A percentile compares a stretch with the other conserved stretches of the same genome.
Evolutionary conservation across 2,888 invertebrate species (phyloP).

Genomic region (Agonopterix alstromeriana): DNA sequence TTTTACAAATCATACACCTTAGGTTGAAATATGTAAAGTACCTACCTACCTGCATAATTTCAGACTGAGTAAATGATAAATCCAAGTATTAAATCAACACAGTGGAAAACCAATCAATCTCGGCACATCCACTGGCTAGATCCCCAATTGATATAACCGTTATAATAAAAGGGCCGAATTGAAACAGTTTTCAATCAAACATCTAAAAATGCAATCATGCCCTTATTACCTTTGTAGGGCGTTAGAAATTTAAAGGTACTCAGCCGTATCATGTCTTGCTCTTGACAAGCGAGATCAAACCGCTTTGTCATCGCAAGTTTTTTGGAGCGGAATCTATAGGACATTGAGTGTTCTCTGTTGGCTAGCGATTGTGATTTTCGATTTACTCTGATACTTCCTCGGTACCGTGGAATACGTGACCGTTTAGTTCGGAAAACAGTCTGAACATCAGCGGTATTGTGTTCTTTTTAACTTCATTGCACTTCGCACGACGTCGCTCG

Average conservation of each 20-base stretch:
- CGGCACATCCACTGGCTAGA: too few relatives aligned
- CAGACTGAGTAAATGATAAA: too few relatives aligned
- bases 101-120: too few relatives aligned
- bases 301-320: conserved; percentile 4
- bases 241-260: conserved; percentile 1
- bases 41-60: too few relatives aligned
- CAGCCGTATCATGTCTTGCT: background rate
- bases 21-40: too few relatives aligned
- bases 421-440: too few relatives aligned
- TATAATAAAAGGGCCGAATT: background rate
- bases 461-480: too few relatives aligned
- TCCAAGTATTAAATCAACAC: too few relatives aligned
- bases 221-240: conserved; percentile 2
- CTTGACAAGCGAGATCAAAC: background rate
- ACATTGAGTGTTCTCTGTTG: background rate
- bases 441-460: too few relatives aligned
- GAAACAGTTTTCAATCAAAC: background rate
- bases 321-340: background rate
- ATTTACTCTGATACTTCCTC: conserved; percentile 3
- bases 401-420: background rate
- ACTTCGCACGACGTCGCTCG: too few relatives aligned
- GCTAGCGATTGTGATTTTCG: conserved; percentile 1
- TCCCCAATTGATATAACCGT: background rate
- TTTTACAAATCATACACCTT: too few relatives aligned
- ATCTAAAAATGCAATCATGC: background rate